phyloP scores from a whole-genome alignment of 2,888 invertebrate species.

The Panzeria rudis region DNA sequence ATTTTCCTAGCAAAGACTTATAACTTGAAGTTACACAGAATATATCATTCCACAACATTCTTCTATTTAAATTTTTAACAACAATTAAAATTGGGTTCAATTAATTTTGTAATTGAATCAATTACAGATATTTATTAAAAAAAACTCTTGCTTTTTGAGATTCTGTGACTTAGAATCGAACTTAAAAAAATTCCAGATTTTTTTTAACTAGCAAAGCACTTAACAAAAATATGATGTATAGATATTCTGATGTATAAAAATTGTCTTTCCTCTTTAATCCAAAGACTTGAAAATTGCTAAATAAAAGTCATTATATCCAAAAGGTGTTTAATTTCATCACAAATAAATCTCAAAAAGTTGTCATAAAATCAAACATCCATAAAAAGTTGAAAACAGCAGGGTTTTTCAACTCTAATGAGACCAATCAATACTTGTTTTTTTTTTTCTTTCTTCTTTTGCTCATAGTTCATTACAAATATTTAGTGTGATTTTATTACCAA shows the following conservation, averaged over 20 bases:
- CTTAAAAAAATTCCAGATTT: no score
- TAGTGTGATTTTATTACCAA: slow-evolving; percentile 38
- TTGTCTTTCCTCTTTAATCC: not conserved
- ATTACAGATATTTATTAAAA: no score
- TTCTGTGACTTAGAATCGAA: no score
- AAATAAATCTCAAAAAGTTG: slow-evolving; percentile 43
- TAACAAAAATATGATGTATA: not conserved
- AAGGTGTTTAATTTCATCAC: not conserved
- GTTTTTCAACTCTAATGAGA: slow-evolving; percentile 23
- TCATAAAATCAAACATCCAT: slow-evolving; percentile 59
- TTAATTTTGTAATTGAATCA: no score
- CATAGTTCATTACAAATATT: slow-evolving; percentile 39
- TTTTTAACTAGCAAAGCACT: no score
- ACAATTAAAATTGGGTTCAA: no score
- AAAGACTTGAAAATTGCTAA: not conserved
- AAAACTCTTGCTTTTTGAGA: no score
- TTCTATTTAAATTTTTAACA: no score
- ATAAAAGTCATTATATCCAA: not conserved
- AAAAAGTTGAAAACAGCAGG: slow-evolving; percentile 44
- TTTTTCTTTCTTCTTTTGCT: not conserved
- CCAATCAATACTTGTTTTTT: not conserved
- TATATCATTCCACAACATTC: no score
- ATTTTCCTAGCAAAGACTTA: no score
- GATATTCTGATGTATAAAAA: no score
- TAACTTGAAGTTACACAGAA: no score